These are phyloP conservation scores for Troilus luridus DNA, from an alignment of 2,888 invertebrate genomes.

Conservation along the genomic window DNA sequence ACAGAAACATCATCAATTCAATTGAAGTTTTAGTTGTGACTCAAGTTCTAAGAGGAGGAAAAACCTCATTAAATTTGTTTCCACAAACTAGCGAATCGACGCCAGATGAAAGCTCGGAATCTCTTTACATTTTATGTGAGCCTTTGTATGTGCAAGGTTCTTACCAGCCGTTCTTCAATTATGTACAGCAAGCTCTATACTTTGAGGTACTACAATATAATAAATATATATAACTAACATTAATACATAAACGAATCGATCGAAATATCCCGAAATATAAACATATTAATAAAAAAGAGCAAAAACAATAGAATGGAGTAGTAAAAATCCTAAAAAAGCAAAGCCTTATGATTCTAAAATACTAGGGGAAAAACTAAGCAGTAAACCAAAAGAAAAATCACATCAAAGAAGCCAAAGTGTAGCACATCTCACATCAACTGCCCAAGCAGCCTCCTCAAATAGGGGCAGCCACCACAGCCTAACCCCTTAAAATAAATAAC, in stretches of 20 bases:
- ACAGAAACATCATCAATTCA: not conserved
- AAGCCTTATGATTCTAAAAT: too few relatives aligned
- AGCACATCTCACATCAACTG: too few relatives aligned
- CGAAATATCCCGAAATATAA: too few relatives aligned
- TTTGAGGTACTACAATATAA: conserved; percentile 6
- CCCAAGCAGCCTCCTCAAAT: too few relatives aligned
- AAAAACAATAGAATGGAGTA: too few relatives aligned
- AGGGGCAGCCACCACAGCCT: too few relatives aligned
- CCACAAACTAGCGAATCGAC: not conserved
- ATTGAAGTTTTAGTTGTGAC: conserved; percentile 33
- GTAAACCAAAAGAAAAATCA: too few relatives aligned
- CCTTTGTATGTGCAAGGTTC: conserved; percentile 34
- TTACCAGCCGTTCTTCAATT: conserved; percentile 37
- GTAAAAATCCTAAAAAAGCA: too few relatives aligned
- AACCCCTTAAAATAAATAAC: too few relatives aligned
- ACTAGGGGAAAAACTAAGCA: too few relatives aligned
- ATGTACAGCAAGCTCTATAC: not conserved
- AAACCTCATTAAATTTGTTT: not conserved
- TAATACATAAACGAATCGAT: not conserved
- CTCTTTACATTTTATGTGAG: conserved; percentile 47
- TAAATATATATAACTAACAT: not conserved
- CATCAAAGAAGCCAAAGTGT: too few relatives aligned
- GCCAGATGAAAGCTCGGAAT: not conserved
- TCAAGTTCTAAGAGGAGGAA: conserved; percentile 3
- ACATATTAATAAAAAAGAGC: too few relatives aligned